Evolutionary conservation across 1,140 invertebrate genomes (phyloP).

Genomic region (Drosophila tani): DNA sequence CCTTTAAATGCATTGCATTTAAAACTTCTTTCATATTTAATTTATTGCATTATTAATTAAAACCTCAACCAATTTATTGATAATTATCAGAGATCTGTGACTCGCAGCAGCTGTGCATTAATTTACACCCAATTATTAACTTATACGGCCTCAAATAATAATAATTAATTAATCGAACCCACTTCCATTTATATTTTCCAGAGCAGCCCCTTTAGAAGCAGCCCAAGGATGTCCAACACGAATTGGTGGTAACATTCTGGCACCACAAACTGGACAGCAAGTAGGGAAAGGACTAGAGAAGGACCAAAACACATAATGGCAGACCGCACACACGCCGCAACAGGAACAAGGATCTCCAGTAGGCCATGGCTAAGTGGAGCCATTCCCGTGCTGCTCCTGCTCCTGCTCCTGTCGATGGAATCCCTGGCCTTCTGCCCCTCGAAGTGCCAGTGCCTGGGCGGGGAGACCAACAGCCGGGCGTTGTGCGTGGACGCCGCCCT

Average conservation of each 20-base stretch:
- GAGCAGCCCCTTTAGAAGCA: slow-evolving; percentile 14
- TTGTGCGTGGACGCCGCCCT: slow-evolving; percentile 91
- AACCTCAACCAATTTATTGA: slow-evolving; percentile 9
- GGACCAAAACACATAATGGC: slow-evolving; percentile 37
- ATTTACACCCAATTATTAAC: neutral
- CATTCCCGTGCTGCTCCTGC: slow-evolving; percentile 19
- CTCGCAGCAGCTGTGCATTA: slow-evolving; percentile 8
- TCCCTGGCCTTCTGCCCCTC: slow-evolving; percentile 90
- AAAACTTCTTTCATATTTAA: slow-evolving; percentile 6
- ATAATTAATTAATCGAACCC: neutral
- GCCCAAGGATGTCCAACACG: slow-evolving; percentile 24
- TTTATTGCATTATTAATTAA: slow-evolving; percentile 22
- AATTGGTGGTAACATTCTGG: slow-evolving; percentile 28
- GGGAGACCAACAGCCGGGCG: slow-evolving; percentile 90
- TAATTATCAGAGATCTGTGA: slow-evolving; percentile 14
- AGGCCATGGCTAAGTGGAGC: slow-evolving; percentile 19
- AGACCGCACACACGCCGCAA: slow-evolving; percentile 29
- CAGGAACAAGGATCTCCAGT: slow-evolving; percentile 3
- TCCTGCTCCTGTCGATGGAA: slow-evolving; percentile 50
- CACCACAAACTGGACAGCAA: slow-evolving; percentile 36
- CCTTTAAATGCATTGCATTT: neutral
- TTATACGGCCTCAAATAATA: neutral
- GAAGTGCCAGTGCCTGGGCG: slow-evolving; percentile 89
- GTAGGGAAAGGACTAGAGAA: slow-evolving; percentile 20
- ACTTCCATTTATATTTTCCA: slow-evolving; percentile 1